Percentiles rank a stretch among this genome's conserved stretches.
Conservation (phyloP, 2,888 invertebrate species). For the Drosophila barbarae region DNA sequence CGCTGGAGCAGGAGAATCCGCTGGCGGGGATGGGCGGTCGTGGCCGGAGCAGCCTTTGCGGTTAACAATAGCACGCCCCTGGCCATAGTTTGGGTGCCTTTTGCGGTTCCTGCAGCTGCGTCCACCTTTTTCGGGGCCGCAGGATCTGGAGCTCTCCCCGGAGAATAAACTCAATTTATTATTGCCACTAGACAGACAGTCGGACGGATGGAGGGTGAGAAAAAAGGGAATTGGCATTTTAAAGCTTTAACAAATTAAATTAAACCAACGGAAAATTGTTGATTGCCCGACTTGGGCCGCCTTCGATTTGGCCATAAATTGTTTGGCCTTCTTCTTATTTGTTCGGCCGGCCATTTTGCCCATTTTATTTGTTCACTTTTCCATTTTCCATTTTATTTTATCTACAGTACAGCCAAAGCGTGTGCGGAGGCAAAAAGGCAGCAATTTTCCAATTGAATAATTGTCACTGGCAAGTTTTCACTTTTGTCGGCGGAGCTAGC, state of each 20-base stretch:
- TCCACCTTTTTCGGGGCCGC: conserved; percentile 38
- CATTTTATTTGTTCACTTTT: conserved; percentile 27
- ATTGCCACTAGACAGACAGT: conserved; percentile 54
- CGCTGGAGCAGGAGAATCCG: conserved; percentile 4
- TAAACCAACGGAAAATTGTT: conserved; percentile 56
- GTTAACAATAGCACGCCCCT: conserved; percentile 64
- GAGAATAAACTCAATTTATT: conserved; percentile 73
- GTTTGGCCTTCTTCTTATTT: conserved; percentile 20
- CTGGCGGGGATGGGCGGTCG: background rate
- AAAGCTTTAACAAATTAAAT: conserved; percentile 67
- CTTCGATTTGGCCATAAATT: conserved; percentile 50
- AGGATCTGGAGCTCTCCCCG: conserved; percentile 38
- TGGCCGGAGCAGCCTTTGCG: conserved; percentile 35
- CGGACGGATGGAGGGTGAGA: conserved; percentile 11
- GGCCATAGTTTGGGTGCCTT: conserved; percentile 60
- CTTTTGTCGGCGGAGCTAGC: conserved; percentile 56
- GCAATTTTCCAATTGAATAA: conserved; percentile 77
- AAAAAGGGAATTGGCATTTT: conserved; percentile 62
- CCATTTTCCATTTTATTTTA: conserved; percentile 42
- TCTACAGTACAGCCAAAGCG: conserved; percentile 22
- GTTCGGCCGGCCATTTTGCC: conserved; percentile 16
- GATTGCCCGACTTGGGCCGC: conserved; percentile 45
- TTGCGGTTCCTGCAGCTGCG: conserved; percentile 66
- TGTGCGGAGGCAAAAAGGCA: conserved; percentile 42
- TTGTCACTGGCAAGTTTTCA: conserved; percentile 68